Conservation (phyloP, 2,113 vertebrate genomes). For the Mohoua ochrocephala region DNA sequence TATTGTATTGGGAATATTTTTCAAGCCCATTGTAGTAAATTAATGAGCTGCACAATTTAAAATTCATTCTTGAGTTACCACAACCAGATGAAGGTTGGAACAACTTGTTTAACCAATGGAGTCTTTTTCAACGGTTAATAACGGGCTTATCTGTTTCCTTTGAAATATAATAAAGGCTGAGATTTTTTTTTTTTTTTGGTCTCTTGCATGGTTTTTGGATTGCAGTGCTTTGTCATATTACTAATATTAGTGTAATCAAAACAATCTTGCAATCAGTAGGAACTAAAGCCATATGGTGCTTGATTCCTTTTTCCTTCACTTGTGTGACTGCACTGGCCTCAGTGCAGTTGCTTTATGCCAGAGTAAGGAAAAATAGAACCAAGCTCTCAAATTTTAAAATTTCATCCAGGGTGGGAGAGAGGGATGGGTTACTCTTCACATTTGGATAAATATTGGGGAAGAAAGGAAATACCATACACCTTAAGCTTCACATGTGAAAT, state of each 20-base stretch:
- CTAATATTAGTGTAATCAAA: slow-evolving; percentile 5
- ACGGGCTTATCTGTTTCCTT: not conserved
- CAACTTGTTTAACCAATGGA: not conserved
- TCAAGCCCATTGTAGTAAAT: not conserved
- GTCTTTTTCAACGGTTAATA: not conserved
- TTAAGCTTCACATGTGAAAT: not conserved
- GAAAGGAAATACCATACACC: not conserved
- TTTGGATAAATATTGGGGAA: not conserved
- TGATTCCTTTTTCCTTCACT: not conserved
- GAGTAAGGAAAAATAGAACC: not conserved
- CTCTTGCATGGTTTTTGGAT: not conserved
- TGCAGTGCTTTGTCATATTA: not conserved
- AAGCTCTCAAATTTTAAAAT: not conserved
- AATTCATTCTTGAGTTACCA: not conserved
- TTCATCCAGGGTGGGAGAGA: rapidly evolving
- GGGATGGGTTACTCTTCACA: not conserved
- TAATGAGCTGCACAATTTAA: not conserved
- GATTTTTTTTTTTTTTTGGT: not conserved
- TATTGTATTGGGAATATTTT: not conserved
- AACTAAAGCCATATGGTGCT: not conserved
- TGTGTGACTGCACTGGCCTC: not conserved
- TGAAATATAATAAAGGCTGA: not conserved
- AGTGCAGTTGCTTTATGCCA: not conserved
- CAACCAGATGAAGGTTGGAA: not conserved
- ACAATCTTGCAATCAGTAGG: not conserved